phyloP scores from a whole-genome alignment of 2,888 invertebrate genomes.

The Idaea dimidiata region DNA sequence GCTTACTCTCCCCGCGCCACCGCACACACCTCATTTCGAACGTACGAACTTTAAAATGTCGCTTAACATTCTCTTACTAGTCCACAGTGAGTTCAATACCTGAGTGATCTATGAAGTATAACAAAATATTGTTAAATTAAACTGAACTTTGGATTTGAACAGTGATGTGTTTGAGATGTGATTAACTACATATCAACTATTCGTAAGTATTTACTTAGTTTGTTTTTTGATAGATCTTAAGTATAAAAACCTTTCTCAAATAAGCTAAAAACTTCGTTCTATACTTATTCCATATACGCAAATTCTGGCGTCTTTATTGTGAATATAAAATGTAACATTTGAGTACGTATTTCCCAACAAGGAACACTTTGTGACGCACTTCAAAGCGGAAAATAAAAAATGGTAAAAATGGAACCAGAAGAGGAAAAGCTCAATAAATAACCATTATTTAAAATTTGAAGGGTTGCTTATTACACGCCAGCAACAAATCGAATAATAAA shows the following conservation, averaged over 20 bases:
- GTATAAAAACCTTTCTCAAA: background rate
- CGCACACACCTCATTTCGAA: constrained; percentile 28
- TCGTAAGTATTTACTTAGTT: constrained; percentile 42
- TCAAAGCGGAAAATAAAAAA: background rate
- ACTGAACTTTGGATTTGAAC: constrained; percentile 57
- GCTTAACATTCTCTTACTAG: constrained; percentile 33
- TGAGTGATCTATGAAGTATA: constrained; percentile 58
- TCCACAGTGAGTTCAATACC: constrained; percentile 43
- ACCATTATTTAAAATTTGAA: background rate
- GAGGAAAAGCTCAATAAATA: background rate
- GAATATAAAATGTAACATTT: background rate
- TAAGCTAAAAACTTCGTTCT: background rate
- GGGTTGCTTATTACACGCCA: background rate
- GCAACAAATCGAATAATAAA: background rate
- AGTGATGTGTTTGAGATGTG: constrained; percentile 69
- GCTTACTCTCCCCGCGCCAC: constrained; percentile 27
- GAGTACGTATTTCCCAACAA: background rate
- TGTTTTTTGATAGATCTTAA: constrained; percentile 8
- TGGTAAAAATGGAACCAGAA: background rate
- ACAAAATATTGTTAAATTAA: constrained; percentile 32
- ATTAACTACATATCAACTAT: constrained; percentile 47
- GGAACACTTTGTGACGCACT: background rate
- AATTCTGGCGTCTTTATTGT: background rate
- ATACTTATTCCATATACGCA: constrained; percentile 4
- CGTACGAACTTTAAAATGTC: constrained; percentile 66